Base-by-base conservation (phyloP, 2,888 invertebrate species). In the Callyntrura guangdongensis region DNA sequence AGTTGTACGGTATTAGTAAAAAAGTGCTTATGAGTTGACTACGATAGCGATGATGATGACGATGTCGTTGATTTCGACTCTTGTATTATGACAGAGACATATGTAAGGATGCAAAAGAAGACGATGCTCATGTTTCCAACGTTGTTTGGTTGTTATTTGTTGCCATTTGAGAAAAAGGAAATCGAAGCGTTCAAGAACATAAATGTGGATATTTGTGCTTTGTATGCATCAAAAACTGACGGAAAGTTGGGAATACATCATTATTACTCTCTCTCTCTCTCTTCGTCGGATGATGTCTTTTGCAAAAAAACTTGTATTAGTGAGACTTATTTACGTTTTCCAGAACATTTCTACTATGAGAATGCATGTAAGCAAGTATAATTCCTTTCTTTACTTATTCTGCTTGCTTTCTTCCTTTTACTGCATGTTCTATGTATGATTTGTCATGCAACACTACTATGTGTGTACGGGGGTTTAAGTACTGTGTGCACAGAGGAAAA, bases 11-110 rank as follows among this genome's bases (percentile, higher is more conserved):
- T 69, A 36, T 36, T 36, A 36, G 36, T 36, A 36, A 36, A 36
- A n/a, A 84, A 69, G 82, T 59, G 47, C 47, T 84, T 77, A 53
- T 77, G 74, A 77, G 53, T 49, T 22, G 53, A 17, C 27, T 53
- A 6, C 20, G 49, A 8, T 0, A 8, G 6, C 20, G 47, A 20
- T 67, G 83, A 47, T 47, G 83, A 20, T 67, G 83, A 47, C 22
- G 83, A 83, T 83, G 83, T 61, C 84, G 86, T 72, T 59, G 86
- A 86, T 74, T 72, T 86, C 59, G 25, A 86, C 56, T 72, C 59
- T 86, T 56, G 61, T 83, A 77, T 49, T 36, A 36, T 77, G 12
- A 9, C 20, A 11, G 17, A 56, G 83, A 12, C 25, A 64, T 27
- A 81, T 61, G n/a, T 14, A 4, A 11, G 22, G 49, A 49, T 36